phyloP scores from a whole-genome alignment of 2,113 vertebrate species.

The Bubalus kerabau region DNA sequence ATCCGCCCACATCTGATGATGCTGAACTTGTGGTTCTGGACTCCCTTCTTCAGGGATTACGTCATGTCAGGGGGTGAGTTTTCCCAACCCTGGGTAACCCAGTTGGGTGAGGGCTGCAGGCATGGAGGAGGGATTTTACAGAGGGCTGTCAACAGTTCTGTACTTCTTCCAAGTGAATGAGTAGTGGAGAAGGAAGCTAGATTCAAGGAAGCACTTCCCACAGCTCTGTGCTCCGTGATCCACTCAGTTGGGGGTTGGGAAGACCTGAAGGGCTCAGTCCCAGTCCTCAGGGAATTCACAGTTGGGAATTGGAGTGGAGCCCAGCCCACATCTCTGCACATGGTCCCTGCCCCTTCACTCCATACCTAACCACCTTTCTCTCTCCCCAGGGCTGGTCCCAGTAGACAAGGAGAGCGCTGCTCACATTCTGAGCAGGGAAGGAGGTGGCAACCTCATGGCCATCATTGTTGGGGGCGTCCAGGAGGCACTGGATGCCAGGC shows the following conservation, averaged over 20 bases:
- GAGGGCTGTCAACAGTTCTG: not conserved
- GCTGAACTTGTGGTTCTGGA: conserved; percentile 91
- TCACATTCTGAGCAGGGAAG: conserved; percentile 77
- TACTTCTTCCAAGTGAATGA: not conserved
- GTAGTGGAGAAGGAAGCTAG: not conserved
- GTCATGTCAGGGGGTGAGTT: conserved; percentile 89
- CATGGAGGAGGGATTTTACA: not conserved
- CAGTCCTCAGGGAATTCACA: not conserved
- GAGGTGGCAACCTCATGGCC: conserved; percentile 83
- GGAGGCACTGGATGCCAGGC: conserved; percentile 90
- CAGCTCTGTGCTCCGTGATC: accelerated
- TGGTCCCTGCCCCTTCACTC: not conserved
- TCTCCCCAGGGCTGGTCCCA: conserved; percentile 85
- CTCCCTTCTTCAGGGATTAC: conserved; percentile 92
- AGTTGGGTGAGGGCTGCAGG: not conserved
- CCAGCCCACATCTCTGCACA: not conserved
- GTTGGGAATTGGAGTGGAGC: accelerated
- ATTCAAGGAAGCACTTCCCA: not conserved
- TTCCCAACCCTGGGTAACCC: not conserved
- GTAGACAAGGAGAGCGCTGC: conserved; percentile 87
- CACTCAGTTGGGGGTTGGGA: not conserved
- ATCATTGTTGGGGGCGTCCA: conserved; percentile 89
- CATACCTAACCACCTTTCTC: not conserved
- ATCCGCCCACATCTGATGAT: conserved; percentile 87
- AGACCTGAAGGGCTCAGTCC: not conserved